Evolutionary conservation across 2,888 invertebrate species (phyloP).

Genomic region (Lycia hirtaria): DNA sequence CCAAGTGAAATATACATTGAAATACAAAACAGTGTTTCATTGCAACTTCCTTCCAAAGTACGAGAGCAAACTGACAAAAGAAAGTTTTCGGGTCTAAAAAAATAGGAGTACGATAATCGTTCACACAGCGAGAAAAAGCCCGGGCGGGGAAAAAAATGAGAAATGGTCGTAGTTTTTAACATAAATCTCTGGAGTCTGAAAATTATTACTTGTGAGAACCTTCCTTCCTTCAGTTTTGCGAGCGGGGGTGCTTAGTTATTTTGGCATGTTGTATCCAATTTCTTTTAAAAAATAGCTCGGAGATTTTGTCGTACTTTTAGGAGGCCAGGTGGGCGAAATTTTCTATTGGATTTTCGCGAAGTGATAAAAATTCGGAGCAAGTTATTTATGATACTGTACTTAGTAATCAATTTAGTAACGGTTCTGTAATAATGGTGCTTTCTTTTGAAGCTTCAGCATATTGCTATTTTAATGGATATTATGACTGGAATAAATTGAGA

Average conservation of each 20-base stretch:
- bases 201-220: constrained; percentile 74
- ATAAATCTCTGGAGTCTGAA: constrained; percentile 76
- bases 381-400: constrained; percentile 5
- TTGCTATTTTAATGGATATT: too few relatives aligned
- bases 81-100: constrained; percentile 54
- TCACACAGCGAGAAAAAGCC: constrained; percentile 67
- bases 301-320: constrained; percentile 19
- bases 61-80: constrained; percentile 52
- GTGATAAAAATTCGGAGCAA: constrained; percentile 6
- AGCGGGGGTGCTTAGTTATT: constrained; percentile 42
- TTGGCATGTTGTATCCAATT: constrained; percentile 36
- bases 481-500: too few relatives aligned
- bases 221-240: constrained; percentile 51
- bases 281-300: constrained; percentile 26
- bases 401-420: background rate
- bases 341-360: constrained; percentile 9
- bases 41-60: constrained; percentile 49
- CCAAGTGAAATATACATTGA: constrained; percentile 43
- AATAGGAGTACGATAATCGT: constrained; percentile 78
- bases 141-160: constrained; percentile 71
- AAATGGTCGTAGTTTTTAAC: constrained; percentile 80
- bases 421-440: background rate
- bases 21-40: constrained; percentile 43
- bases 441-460: too few relatives aligned
- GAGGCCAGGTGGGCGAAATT: constrained; percentile 12